Evolutionary conservation across 2,888 invertebrate genomes (phyloP).

Genomic region (Zhuqinia jingwanae): DNA sequence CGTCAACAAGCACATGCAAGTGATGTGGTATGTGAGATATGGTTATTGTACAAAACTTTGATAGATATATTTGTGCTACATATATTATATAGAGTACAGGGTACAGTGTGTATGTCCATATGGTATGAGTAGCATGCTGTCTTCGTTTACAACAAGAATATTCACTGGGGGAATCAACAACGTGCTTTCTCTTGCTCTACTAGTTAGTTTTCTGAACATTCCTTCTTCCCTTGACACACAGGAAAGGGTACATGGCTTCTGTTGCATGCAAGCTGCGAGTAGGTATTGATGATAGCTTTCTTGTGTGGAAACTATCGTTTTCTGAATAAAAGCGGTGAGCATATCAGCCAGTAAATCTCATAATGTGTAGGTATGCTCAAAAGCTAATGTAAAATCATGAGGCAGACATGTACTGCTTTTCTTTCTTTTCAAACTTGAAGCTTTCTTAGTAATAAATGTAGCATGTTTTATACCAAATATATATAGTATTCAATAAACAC

Average conservation of each 20-base stretch:
- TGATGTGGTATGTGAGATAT: slow-evolving; percentile 51
- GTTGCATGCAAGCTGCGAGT: not conserved
- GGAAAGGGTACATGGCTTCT: not conserved
- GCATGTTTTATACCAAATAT: too few relatives aligned
- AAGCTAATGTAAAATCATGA: not conserved
- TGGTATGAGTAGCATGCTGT: too few relatives aligned
- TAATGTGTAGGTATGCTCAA: not conserved
- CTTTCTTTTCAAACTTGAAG: too few relatives aligned
- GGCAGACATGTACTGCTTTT: too few relatives aligned
- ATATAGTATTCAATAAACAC: too few relatives aligned
- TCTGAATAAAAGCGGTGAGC: not conserved
- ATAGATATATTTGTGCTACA: not conserved
- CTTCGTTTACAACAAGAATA: not conserved
- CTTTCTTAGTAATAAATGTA: too few relatives aligned
- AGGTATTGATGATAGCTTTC: too few relatives aligned
- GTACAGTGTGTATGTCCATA: too few relatives aligned
- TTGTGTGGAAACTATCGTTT: not conserved
- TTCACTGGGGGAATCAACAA: slow-evolving; percentile 62
- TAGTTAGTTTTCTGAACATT: not conserved
- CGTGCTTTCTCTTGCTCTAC: slow-evolving; percentile 17
- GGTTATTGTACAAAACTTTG: slow-evolving; percentile 16
- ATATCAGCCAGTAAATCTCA: not conserved
- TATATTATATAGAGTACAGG: not conserved
- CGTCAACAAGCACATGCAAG: slow-evolving; percentile 48
- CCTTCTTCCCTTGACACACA: not conserved